A percentile compares a stretch with the other conserved stretches of the same genome.
Conservation (phyloP, 2,888 invertebrate species). For the Sceliomorpha sp. region DNA sequence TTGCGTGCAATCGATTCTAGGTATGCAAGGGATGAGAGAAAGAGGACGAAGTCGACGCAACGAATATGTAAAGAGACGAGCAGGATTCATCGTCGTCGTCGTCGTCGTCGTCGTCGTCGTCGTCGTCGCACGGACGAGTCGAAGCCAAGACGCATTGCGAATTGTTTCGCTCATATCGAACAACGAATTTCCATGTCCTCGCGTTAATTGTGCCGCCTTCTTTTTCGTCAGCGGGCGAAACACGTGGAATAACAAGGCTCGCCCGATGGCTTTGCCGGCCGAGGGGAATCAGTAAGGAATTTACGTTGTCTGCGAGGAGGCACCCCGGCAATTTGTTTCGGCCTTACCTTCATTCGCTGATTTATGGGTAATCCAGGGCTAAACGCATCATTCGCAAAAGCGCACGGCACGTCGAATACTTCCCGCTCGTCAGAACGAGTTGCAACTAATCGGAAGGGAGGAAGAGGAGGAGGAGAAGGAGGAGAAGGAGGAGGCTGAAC, state of each 20-base stretch:
- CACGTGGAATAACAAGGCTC: neutral
- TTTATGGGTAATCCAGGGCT: slow-evolving; percentile 71
- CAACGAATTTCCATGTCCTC: too few relatives aligned
- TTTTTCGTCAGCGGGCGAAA: neutral
- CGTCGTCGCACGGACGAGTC: too few relatives aligned
- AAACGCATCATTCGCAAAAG: slow-evolving; percentile 62
- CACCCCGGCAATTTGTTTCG: slow-evolving; percentile 37
- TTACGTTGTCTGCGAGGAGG: slow-evolving; percentile 17
- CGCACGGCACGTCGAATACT: slow-evolving; percentile 43
- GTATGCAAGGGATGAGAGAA: slow-evolving; percentile 25
- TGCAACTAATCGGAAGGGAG: slow-evolving; percentile 55
- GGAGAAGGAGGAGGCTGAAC: slow-evolving; percentile 48
- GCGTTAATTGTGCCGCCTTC: too few relatives aligned
- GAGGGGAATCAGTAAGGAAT: slow-evolving; percentile 17
- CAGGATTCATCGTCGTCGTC: too few relatives aligned
- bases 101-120: too few relatives aligned
- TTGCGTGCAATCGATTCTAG: slow-evolving; percentile 65
- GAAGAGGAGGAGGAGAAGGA: too few relatives aligned
- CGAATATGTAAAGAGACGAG: neutral
- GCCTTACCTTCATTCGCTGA: slow-evolving; percentile 60
- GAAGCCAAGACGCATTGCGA: too few relatives aligned
- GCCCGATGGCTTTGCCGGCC: neutral
- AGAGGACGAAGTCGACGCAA: slow-evolving; percentile 14
- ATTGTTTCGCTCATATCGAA: too few relatives aligned
- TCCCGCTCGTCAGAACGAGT: slow-evolving; percentile 50